Conservation (phyloP, 2,113 vertebrate genomes). For the Pholis gunnellus region DNA sequence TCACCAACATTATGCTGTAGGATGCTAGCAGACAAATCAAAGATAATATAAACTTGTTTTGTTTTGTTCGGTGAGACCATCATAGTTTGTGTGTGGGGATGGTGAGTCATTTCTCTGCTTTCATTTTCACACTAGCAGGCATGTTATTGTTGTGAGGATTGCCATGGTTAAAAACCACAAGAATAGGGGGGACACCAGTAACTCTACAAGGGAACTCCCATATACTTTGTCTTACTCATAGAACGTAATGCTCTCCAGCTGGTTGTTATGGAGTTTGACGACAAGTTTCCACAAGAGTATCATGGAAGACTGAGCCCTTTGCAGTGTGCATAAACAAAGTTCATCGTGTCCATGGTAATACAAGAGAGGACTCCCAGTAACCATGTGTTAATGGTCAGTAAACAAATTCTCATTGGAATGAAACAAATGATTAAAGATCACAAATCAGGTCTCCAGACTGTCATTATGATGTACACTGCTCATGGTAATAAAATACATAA, state of each 20-base stretch:
- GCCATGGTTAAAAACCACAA: slow-evolving; percentile 40
- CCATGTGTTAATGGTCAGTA: background rate
- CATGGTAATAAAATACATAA: background rate
- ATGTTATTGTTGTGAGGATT: slow-evolving; percentile 37
- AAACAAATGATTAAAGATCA: background rate
- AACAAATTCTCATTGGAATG: background rate
- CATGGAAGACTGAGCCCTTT: background rate
- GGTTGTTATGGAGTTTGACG: background rate
- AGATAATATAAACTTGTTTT: background rate
- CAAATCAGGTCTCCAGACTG: background rate
- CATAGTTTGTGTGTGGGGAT: background rate
- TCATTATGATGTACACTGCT: background rate
- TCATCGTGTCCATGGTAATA: slow-evolving; percentile 7
- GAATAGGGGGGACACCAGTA: background rate
- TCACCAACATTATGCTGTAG: background rate
- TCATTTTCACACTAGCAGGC: background rate
- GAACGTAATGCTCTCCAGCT: background rate
- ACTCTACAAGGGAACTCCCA: slow-evolving; percentile 41
- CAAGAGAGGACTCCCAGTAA: background rate
- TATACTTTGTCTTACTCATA: background rate
- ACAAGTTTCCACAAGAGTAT: slow-evolving; percentile 33
- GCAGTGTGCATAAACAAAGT: background rate
- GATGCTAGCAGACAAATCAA: background rate
- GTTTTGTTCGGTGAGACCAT: background rate
- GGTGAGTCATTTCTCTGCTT: background rate